Evolutionary conservation across 2,113 vertebrate species (phyloP).

Genomic region (Pycnonotus jocosus): DNA sequence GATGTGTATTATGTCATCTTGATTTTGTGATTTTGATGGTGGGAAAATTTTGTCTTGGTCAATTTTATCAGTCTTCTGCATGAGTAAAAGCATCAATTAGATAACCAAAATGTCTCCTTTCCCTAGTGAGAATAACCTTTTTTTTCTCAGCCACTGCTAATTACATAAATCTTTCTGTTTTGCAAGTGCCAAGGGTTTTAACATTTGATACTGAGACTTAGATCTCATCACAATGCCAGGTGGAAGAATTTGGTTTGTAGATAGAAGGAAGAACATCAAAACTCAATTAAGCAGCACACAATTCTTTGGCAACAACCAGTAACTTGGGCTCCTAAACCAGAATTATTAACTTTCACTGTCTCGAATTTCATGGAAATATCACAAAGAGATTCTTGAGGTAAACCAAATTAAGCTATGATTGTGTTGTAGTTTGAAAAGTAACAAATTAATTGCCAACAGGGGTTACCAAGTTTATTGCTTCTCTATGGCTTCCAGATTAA

Average conservation of each 20-base stretch:
- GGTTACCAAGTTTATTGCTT: not conserved
- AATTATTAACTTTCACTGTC: not conserved
- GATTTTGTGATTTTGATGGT: conserved; percentile 32
- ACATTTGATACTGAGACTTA: conserved; percentile 29
- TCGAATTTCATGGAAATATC: conserved; percentile 31
- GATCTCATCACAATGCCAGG: not conserved
- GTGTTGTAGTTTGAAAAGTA: not conserved
- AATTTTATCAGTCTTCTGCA: conserved; percentile 29
- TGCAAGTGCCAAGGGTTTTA: not conserved
- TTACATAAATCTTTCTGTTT: conserved; percentile 32
- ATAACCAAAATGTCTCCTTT: not conserved
- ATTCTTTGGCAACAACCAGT: not conserved
- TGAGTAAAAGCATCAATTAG: conserved; percentile 34
- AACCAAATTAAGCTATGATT: not conserved
- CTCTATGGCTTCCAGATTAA: not conserved
- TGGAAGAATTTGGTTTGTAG: not conserved
- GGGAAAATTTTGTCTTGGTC: conserved; percentile 48
- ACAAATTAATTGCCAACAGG: not conserved
- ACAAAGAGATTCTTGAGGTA: not conserved
- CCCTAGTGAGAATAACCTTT: conserved; percentile 37
- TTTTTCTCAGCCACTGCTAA: conserved; percentile 22
- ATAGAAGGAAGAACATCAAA: not conserved
- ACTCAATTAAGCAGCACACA: not conserved
- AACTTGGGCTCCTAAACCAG: not conserved
- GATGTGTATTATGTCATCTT: conserved; percentile 52